A percentile compares a stretch with the other conserved stretches of the same genome.
Evolutionary conservation across 2,113 vertebrate genomes (phyloP).

Genomic region (Macheiramphus alcinus): DNA sequence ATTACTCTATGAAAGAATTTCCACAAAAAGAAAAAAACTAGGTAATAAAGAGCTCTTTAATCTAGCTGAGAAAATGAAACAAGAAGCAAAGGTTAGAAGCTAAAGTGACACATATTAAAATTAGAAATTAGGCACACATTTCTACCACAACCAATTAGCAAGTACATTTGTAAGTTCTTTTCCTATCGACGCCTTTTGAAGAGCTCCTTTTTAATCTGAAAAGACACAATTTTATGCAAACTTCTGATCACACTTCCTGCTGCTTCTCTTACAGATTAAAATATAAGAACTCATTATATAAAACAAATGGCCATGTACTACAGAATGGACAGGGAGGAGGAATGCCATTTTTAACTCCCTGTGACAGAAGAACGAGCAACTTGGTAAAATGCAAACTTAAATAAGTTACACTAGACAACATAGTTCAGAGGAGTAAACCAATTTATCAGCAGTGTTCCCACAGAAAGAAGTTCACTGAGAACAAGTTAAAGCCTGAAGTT

Average conservation of each 20-base stretch:
- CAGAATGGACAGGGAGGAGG: background rate
- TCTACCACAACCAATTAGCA: background rate
- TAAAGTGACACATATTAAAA: background rate
- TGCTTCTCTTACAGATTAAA: background rate
- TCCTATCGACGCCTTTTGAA: background rate
- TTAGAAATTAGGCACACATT: slow-evolving; percentile 1
- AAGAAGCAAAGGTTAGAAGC: slow-evolving; percentile 8
- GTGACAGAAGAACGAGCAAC: background rate
- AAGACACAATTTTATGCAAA: background rate
- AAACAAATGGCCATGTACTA: background rate
- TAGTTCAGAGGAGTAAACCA: background rate
- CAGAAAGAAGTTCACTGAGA: background rate
- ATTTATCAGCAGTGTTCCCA: background rate
- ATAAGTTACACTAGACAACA: background rate
- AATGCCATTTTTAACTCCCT: background rate
- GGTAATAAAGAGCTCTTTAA: background rate
- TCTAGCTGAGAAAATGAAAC: slow-evolving; percentile 26
- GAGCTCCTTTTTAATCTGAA: background rate
- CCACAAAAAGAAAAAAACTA: background rate
- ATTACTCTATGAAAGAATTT: background rate
- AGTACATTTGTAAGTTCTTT: background rate
- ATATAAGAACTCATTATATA: background rate
- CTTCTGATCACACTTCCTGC: background rate
- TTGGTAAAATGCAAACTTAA: background rate
- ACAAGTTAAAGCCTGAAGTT: background rate